These are phyloP conservation scores for Leptothorax acervorum DNA, from an alignment of 2,888 invertebrate species.

Conservation along the genomic window DNA sequence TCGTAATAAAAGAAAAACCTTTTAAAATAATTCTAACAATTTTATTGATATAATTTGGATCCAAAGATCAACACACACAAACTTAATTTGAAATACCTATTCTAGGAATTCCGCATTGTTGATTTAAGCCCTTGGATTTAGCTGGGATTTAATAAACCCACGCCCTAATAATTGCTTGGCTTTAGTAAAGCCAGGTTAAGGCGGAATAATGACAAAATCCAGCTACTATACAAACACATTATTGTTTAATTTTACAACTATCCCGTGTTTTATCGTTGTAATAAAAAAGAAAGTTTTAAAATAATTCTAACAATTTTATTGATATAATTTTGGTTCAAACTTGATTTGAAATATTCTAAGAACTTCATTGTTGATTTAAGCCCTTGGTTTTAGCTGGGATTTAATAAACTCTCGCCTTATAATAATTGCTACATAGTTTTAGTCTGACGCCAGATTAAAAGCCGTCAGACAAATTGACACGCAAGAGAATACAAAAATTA, in stretches of 20 bases:
- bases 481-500: neutral
- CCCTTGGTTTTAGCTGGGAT: neutral
- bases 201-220: neutral
- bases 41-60: no score
- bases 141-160: no score
- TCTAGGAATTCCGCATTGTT: no score
- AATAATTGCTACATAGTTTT: neutral
- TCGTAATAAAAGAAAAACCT: neutral
- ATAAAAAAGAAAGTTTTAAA: neutral
- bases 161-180: no score
- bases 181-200: no score
- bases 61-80: no score
- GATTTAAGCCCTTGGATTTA: no score
- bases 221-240: no score
- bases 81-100: no score
- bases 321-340: no score
- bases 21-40: neutral
- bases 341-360: neutral
- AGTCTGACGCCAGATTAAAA: neutral
- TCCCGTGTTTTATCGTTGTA: neutral
- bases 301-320: neutral
- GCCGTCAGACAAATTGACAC: neutral
- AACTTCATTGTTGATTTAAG: neutral
- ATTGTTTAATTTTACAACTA: neutral
- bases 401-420: neutral